Conservation (phyloP, 2,797 vertebrate genomes). For the Macrochelys suwanniensis region DNA sequence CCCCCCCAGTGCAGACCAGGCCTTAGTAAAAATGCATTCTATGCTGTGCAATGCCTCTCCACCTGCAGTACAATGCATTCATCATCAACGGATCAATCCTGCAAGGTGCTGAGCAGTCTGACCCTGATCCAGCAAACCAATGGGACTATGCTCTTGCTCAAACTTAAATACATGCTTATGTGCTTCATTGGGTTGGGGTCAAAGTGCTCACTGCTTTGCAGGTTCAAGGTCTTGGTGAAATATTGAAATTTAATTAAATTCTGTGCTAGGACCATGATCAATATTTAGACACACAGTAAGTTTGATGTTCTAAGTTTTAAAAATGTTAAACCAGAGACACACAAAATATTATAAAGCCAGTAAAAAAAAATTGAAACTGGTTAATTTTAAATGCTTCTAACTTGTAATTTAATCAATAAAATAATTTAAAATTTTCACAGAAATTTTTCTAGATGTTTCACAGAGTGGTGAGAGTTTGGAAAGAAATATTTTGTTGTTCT, state of each 20-base stretch:
- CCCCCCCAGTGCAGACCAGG: too few relatives aligned
- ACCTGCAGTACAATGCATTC: neutral
- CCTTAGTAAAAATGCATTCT: too few relatives aligned
- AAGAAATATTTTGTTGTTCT: constrained; percentile 11
- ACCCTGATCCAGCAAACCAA: neutral
- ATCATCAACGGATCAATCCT: neutral
- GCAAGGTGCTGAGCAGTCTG: neutral
- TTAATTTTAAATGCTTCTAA: neutral
- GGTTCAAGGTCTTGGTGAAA: neutral
- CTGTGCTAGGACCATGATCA: neutral
- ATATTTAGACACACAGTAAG: neutral
- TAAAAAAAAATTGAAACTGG: neutral
- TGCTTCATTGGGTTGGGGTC: neutral
- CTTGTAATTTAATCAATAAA: neutral
- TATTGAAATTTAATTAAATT: too few relatives aligned
- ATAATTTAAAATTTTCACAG: neutral
- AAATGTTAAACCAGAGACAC: neutral
- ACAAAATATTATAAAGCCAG: neutral
- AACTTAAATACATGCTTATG: neutral
- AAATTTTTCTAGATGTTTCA: neutral
- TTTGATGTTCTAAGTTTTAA: neutral
- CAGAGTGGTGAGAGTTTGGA: neutral
- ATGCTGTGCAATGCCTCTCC: neutral
- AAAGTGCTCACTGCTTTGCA: neutral
- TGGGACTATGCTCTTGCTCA: neutral